Conservation (phyloP, 2,797 vertebrate species). For the Mycteria americana region DNA sequence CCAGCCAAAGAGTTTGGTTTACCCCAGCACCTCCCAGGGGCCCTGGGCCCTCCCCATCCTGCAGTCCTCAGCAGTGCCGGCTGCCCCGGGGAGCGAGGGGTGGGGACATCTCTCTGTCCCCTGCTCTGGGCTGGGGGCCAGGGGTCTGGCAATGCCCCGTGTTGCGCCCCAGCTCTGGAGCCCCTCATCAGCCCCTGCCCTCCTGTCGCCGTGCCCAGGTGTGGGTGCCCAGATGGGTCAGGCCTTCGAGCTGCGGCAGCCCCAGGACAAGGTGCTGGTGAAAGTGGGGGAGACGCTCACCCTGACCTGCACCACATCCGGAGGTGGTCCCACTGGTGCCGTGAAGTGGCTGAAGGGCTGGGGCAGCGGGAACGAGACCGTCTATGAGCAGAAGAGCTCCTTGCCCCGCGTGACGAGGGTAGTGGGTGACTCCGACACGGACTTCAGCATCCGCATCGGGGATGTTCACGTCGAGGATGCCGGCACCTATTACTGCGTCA, state of each 20-base stretch:
- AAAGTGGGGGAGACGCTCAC: rapidly evolving
- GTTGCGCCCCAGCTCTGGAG: rapidly evolving
- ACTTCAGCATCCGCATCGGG: conserved; percentile 54
- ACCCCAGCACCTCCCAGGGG: rapidly evolving
- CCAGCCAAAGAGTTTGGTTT: background rate
- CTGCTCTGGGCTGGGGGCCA: rapidly evolving
- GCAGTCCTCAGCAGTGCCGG: background rate
- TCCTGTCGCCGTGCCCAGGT: background rate
- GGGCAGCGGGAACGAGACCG: rapidly evolving
- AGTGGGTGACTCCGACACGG: rapidly evolving
- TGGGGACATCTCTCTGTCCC: background rate
- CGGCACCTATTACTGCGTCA: conserved; percentile 56
- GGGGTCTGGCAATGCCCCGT: rapidly evolving
- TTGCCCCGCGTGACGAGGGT: rapidly evolving
- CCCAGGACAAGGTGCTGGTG: background rate
- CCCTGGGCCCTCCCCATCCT: rapidly evolving
- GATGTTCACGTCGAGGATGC: background rate
- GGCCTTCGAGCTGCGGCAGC: rapidly evolving
- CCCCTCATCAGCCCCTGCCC: background rate
- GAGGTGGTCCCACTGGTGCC: background rate
- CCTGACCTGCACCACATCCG: background rate
- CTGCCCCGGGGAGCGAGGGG: rapidly evolving
- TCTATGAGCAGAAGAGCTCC: rapidly evolving
- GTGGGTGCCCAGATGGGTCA: rapidly evolving
- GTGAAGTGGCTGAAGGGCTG: conserved; percentile 34